Conservation (phyloP, 2,797 vertebrate species). For the Jordanella pulchra region DNA sequence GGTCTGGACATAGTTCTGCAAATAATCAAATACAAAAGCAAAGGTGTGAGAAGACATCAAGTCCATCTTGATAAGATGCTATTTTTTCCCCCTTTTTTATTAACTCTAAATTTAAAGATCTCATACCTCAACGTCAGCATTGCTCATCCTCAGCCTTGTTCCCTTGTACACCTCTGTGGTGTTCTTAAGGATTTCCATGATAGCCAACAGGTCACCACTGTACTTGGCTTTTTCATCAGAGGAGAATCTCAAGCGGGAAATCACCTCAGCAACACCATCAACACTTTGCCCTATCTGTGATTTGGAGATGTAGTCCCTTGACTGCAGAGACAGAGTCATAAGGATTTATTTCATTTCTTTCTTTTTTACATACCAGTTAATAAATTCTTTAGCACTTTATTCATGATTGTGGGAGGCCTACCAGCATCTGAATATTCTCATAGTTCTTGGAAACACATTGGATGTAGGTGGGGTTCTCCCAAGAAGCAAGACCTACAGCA, state of each 20-base stretch:
- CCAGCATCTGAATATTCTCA: slow-evolving; percentile 92
- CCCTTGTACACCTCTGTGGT: slow-evolving; percentile 90
- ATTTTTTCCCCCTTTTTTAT: slow-evolving; percentile 19
- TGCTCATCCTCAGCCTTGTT: slow-evolving; percentile 86
- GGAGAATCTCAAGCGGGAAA: slow-evolving; percentile 90
- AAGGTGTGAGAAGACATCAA: slow-evolving; percentile 41
- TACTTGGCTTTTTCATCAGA: slow-evolving; percentile 92
- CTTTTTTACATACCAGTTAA: slow-evolving; percentile 2
- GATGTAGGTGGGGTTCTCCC: slow-evolving; percentile 92
- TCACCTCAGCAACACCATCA: slow-evolving; percentile 89
- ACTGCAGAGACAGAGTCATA: slow-evolving; percentile 68
- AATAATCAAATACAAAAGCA: slow-evolving; percentile 41
- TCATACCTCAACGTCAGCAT: slow-evolving; percentile 89
- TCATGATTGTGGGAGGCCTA: slow-evolving; percentile 65
- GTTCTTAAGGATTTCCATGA: slow-evolving; percentile 91
- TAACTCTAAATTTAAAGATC: slow-evolving; percentile 9
- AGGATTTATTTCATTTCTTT: slow-evolving; percentile 39
- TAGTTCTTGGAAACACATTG: slow-evolving; percentile 96
- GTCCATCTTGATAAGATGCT: slow-evolving; percentile 12
- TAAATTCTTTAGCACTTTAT: slow-evolving; percentile 12
- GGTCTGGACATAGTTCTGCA: slow-evolving; percentile 94
- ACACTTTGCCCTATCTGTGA: slow-evolving; percentile 85
- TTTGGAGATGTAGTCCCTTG: slow-evolving; percentile 88
- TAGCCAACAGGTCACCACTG: slow-evolving; percentile 92
- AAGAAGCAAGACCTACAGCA: slow-evolving; percentile 91